Evolutionary conservation across 1,140 invertebrate genomes (phyloP).

Genomic region (Drosophila quadrilineata): DNA sequence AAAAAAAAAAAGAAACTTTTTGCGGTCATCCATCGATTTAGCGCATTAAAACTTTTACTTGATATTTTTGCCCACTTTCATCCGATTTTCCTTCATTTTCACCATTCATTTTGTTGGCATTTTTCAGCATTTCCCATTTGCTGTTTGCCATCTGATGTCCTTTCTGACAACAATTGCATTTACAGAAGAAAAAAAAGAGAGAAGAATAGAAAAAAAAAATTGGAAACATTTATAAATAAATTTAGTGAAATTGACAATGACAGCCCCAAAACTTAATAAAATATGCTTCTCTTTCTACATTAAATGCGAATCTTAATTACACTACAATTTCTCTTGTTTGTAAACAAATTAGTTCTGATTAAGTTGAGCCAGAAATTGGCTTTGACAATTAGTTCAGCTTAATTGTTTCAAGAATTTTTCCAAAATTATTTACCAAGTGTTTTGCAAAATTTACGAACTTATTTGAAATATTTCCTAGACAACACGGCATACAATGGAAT

Average conservation of each 20-base stretch:
- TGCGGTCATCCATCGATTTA: slow-evolving; percentile 76
- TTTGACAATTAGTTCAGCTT: no score
- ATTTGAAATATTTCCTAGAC: no score
- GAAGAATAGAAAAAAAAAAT: neutral
- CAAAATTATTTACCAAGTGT: no score
- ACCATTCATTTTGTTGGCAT: slow-evolving; percentile 39
- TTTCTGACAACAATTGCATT: slow-evolving; percentile 33
- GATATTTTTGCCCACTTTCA: slow-evolving; percentile 74
- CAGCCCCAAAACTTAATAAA: no score
- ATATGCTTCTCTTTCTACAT: no score
- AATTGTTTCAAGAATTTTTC: no score
- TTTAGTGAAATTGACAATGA: no score
- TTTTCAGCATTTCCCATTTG: slow-evolving; percentile 35
- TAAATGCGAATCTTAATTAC: no score
- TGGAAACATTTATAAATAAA: neutral
- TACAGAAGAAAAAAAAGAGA: slow-evolving; percentile 6
- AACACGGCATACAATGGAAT: neutral
- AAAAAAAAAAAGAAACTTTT: slow-evolving; percentile 39
- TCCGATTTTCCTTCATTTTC: slow-evolving; percentile 48
- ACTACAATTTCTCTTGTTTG: no score
- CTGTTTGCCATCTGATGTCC: slow-evolving; percentile 19
- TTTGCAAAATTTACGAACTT: no score
- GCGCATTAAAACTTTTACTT: slow-evolving; percentile 74
- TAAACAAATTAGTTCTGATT: no score
- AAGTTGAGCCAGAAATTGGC: no score